Evolutionary conservation across 2,888 invertebrate species (phyloP).

Genomic region (Caenorhabditis sp.): DNA sequence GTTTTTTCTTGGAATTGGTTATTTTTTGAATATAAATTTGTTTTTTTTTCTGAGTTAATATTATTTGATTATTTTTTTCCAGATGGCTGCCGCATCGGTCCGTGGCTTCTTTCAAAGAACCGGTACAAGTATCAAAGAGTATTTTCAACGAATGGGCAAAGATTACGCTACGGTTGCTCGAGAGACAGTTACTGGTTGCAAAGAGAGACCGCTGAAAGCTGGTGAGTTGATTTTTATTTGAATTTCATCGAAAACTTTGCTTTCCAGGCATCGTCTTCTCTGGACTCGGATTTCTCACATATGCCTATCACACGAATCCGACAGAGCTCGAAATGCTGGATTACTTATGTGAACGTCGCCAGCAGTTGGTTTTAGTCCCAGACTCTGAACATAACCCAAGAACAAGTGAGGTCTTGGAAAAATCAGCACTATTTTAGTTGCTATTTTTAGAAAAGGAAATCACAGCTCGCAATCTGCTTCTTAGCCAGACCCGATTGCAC

Average conservation of each 20-base stretch:
- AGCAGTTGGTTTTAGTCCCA: constrained; percentile 76
- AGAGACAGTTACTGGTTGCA: constrained; percentile 67
- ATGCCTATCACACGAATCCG: constrained; percentile 75
- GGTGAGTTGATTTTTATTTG: constrained; percentile 39
- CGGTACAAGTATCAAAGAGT: constrained; percentile 63
- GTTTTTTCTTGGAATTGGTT: constrained; percentile 1
- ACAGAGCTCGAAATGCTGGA: constrained; percentile 71
- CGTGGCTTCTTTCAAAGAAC: constrained; percentile 63
- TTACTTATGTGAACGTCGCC: constrained; percentile 70
- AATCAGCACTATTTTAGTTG: not conserved
- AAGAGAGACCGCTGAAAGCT: constrained; percentile 70
- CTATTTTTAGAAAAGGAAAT: constrained; percentile 40
- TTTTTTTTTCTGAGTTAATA: not conserved
- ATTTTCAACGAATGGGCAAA: constrained; percentile 65
- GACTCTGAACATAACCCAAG: constrained; percentile 71
- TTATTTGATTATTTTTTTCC: not conserved
- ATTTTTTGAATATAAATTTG: not conserved
- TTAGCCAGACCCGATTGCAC: constrained; percentile 71
- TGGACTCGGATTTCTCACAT: constrained; percentile 67
- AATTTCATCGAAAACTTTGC: not conserved
- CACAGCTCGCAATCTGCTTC: constrained; percentile 32
- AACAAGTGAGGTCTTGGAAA: constrained; percentile 62
- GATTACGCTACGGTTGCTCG: constrained; percentile 74
- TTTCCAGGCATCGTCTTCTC: constrained; percentile 51
- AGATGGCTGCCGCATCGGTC: constrained; percentile 59